Evolutionary conservation across 2,113 vertebrate species (phyloP), one percentile per base, ranked within the genome.

Genomic region (Amazona vittata): DNA sequence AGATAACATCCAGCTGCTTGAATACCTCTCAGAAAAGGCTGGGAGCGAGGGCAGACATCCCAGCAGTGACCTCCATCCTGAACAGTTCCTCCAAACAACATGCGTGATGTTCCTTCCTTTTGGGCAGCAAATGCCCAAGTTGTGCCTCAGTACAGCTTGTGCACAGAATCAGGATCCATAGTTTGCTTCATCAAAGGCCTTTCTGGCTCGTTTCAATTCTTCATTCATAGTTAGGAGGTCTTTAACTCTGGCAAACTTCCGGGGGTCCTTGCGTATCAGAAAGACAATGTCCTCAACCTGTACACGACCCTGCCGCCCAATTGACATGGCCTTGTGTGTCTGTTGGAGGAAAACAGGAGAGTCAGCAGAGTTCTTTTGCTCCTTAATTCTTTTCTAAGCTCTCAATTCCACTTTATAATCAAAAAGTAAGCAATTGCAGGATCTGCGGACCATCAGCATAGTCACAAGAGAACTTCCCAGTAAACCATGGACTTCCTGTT

Each of bases 251-350:
- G 99, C 99, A 96, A 99, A 99, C 95, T 99, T 99, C 71, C 99
- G 97, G 15, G 99, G 99, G 76, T 99, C 99, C 93, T 99, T 99
- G 49, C 99, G 98, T 53, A 99, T 99, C 4, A 99, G 98, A 91
- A 99, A 99, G 22, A 99, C 99, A 4, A 99, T 99, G 97, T 99
- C 99, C 97, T 99, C 99, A 63, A 99, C 99, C 98, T 99, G 99
- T 21, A 99, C 99, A 2, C 99, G 98, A 16, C 99, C 99, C 97
- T 99, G 99, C 82, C 99, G 98, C 46, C 99, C 99, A 37, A 99
- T 99, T 1, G 99, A 99, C 99, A 99, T 99, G 74, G 99, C 99
- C 95, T 99, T 99, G 97, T 99, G 99, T 25, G 99, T 99, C 98
- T 99, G 93, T 91, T 21, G 28, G 60, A 74, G 69, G 43, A 25